These are phyloP conservation scores for Pediacus dermestoides DNA, from an alignment of 2,888 invertebrate genomes.

Conservation along the genomic window DNA sequence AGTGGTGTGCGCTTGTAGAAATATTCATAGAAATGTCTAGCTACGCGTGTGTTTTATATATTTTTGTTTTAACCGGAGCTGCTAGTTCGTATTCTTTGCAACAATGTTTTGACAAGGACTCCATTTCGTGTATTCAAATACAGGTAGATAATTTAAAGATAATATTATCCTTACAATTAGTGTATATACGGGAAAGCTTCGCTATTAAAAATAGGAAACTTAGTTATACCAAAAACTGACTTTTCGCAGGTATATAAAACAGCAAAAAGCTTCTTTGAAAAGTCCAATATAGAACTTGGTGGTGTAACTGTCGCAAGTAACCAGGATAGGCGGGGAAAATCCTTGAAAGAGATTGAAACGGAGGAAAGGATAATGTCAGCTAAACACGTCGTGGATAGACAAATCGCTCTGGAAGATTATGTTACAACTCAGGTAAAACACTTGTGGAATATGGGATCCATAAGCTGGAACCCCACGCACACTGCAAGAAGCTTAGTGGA, in stretches of 20 bases:
- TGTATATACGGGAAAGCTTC: too few species aligned
- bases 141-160: slow-evolving; percentile 39
- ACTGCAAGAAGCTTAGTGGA: slow-evolving; percentile 46
- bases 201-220: too few species aligned
- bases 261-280: slow-evolving; percentile 58
- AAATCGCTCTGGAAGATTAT: slow-evolving; percentile 56
- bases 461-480: slow-evolving; percentile 52
- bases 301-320: slow-evolving; percentile 30
- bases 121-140: slow-evolving; percentile 62
- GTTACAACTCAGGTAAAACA: slow-evolving; percentile 54
- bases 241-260: slow-evolving; percentile 53
- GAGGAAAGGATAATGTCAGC: slow-evolving; percentile 54
- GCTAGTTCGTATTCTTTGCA: slow-evolving; percentile 40
- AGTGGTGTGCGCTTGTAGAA: too few species aligned
- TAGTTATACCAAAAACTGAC: too few species aligned
- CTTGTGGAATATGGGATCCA: slow-evolving; percentile 57
- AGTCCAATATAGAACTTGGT: slow-evolving; percentile 54
- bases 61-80: slow-evolving; percentile 1
- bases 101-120: slow-evolving; percentile 59
- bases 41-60: background rate
- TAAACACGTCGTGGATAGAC: slow-evolving; percentile 53
- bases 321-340: slow-evolving; percentile 8
- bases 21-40: too few species aligned
- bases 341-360: slow-evolving; percentile 13
- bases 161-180: too few species aligned